Evolutionary conservation across 2,888 invertebrate species (phyloP).

Genomic region (Rhogogaster chlorosoma): DNA sequence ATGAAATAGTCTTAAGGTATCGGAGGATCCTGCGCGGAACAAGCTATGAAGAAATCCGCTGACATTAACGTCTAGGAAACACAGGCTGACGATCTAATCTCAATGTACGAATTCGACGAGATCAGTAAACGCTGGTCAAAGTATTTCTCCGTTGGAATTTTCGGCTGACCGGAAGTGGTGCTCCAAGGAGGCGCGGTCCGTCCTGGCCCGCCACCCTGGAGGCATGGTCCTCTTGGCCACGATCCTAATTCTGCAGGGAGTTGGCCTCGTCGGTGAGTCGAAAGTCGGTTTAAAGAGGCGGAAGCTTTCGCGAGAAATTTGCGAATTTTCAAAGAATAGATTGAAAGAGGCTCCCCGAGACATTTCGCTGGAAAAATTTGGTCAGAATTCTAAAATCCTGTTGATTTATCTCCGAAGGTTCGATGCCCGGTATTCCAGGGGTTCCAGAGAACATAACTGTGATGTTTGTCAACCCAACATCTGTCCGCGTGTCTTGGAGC

Average conservation of each 20-base stretch:
- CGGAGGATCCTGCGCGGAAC: constrained; percentile 11
- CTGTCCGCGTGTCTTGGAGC: constrained; percentile 93
- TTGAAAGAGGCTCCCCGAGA: too few species aligned
- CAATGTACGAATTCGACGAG: constrained; percentile 17
- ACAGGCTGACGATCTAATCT: background rate
- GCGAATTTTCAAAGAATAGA: too few species aligned
- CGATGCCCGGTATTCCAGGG: constrained; percentile 86
- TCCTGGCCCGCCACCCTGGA: constrained; percentile 79
- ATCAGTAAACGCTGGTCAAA: constrained; percentile 3
- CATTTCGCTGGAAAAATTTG: background rate
- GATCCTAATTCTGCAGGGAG: constrained; percentile 81
- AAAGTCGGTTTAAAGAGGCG: background rate
- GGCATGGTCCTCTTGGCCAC: constrained; percentile 82
- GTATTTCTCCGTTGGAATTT: background rate
- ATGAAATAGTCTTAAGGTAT: background rate
- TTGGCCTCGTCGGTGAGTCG: constrained; percentile 80
- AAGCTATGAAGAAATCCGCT: background rate
- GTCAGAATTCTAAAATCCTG: background rate
- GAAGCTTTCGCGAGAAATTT: background rate
- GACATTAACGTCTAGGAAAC: background rate
- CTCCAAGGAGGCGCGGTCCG: constrained; percentile 73
- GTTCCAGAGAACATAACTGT: constrained; percentile 94
- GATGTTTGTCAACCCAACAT: constrained; percentile 91
- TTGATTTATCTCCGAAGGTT: constrained; percentile 79
- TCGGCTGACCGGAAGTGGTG: constrained; percentile 61